Conservation (phyloP, 2,888 invertebrate genomes). For the Hedya salicella region DNA sequence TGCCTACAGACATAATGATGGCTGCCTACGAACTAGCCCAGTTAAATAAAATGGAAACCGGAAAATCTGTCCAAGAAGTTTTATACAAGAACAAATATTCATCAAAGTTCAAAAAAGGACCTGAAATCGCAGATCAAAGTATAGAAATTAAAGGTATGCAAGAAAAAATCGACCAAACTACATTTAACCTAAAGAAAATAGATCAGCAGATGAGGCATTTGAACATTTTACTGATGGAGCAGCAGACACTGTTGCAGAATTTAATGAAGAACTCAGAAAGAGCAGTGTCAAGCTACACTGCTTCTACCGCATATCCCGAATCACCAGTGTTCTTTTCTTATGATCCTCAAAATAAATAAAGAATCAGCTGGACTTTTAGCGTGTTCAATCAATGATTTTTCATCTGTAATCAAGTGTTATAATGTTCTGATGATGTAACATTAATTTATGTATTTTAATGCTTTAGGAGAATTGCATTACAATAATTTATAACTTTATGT, state of each 20-base stretch:
- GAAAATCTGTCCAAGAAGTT: conserved; percentile 86
- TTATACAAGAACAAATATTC: conserved; percentile 85
- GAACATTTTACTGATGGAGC: conserved; percentile 79
- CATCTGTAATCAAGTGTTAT: too few species aligned
- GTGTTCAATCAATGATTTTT: too few species aligned
- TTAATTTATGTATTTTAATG: too few species aligned
- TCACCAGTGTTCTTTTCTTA: conserved; percentile 69
- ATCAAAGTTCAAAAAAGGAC: conserved; percentile 86
- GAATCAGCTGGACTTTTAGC: not conserved
- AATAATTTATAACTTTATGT: too few species aligned
- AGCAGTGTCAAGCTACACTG: conserved; percentile 57
- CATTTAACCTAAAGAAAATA: conserved; percentile 88
- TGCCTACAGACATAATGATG: conserved; percentile 91
- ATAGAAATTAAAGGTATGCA: conserved; percentile 86
- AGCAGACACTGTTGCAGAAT: conserved; percentile 71
- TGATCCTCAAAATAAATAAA: conserved; percentile 48
- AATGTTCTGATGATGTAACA: too few species aligned
- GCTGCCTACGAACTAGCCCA: conserved; percentile 92
- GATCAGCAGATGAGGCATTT: conserved; percentile 89
- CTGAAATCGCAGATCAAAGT: conserved; percentile 70
- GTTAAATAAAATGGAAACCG: conserved; percentile 87
- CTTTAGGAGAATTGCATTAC: too few species aligned
- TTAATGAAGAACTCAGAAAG: conserved; percentile 60
- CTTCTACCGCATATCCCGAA: conserved; percentile 62
- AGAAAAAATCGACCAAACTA: conserved; percentile 88